These are phyloP conservation scores for Drosophila acutilabella DNA, from an alignment of 2,888 invertebrate genomes.

Conservation along the genomic window DNA sequence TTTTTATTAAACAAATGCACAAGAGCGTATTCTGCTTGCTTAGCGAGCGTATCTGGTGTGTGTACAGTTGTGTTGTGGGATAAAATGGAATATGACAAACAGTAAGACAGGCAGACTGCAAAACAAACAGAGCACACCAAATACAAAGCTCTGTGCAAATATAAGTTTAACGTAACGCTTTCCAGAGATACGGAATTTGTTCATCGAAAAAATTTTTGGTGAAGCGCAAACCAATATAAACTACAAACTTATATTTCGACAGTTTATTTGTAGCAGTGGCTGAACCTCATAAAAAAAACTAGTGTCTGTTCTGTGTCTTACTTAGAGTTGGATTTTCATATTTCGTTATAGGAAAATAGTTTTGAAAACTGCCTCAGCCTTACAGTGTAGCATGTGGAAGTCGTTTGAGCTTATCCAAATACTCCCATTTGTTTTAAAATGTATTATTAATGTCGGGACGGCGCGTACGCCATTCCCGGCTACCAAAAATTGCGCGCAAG, in stretches of 20 bases:
- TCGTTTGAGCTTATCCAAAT: background rate
- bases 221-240: constrained; percentile 18
- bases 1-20: constrained; percentile 74
- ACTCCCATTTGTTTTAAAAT: background rate
- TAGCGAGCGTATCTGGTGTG: constrained; percentile 30
- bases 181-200: constrained; percentile 12
- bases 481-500: constrained; percentile 84
- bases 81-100: constrained; percentile 41
- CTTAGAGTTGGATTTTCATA: no score
- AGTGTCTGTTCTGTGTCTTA: no score
- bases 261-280: constrained; percentile 5
- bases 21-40: constrained; percentile 64
- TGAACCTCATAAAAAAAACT: no score
- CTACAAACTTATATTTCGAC: constrained; percentile 8
- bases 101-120: constrained; percentile 19
- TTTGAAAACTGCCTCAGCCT: no score
- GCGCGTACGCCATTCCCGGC: constrained; percentile 88
- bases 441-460: constrained; percentile 85
- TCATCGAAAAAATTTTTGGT: constrained; percentile 9
- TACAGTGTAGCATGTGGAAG: no score
- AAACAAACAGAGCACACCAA: constrained; percentile 32
- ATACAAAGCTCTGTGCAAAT: constrained; percentile 45
- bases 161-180: constrained; percentile 19
- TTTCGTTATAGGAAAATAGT: no score
- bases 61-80: constrained; percentile 22